Conservation (phyloP, 2,888 invertebrate species). For the Eupithecia insigniata region DNA sequence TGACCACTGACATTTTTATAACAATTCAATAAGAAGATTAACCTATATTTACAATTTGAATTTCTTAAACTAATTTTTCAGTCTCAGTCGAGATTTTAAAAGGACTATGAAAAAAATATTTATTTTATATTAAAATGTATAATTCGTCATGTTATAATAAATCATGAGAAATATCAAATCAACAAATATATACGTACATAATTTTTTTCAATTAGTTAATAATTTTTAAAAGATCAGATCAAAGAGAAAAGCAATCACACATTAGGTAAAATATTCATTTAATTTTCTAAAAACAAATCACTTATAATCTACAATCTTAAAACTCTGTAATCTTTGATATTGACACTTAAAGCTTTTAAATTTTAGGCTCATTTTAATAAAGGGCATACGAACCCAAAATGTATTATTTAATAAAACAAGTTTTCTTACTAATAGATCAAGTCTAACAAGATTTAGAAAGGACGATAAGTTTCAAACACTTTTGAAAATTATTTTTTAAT, state of each 20-base stretch:
- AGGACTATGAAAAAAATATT: background rate
- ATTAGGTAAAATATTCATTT: background rate
- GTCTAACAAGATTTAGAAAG: background rate
- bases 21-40: background rate
- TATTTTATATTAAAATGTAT: background rate
- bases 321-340: slow-evolving; percentile 72
- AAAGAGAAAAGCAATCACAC: slow-evolving; percentile 2
- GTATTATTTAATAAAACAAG: background rate
- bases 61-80: slow-evolving; percentile 37
- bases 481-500: background rate
- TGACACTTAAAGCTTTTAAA: slow-evolving; percentile 75
- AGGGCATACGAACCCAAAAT: slow-evolving; percentile 16
- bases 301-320: slow-evolving; percentile 22
- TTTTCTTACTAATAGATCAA: background rate
- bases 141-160: background rate
- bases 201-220: background rate
- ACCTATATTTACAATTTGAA: background rate
- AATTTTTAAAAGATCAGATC: background rate
- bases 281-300: slow-evolving; percentile 13
- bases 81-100: slow-evolving; percentile 41
- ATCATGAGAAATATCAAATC: background rate
- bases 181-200: background rate
- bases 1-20: background rate
- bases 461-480: background rate
- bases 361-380: slow-evolving; percentile 64